phyloP scores from a whole-genome alignment of 1,140 invertebrate genomes.

The Bombus terrestris region DNA sequence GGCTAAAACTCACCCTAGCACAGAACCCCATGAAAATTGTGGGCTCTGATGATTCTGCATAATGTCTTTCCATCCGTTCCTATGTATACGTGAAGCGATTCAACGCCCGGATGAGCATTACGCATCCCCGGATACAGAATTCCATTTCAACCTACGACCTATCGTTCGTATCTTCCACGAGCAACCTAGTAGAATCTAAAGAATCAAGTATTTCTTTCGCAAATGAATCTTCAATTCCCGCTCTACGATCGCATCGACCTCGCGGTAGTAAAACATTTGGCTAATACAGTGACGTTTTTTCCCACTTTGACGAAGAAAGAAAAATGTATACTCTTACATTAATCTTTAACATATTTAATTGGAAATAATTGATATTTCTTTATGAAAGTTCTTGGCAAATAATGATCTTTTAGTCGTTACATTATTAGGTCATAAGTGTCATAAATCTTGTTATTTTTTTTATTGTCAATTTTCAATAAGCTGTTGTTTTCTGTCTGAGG shows the following conservation, averaged over 20 bases:
- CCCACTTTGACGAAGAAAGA: no score
- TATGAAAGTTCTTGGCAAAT: no score
- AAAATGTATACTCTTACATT: no score
- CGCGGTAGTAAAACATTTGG: no score
- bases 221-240: neutral
- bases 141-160: conserved; percentile 43
- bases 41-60: conserved; percentile 51
- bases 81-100: conserved; percentile 32
- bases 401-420: no score
- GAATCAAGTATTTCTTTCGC: neutral
- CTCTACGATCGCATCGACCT: neutral
- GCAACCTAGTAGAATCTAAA: neutral
- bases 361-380: no score
- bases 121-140: conserved; percentile 6
- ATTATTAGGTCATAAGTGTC: no score
- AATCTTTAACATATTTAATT: no score
- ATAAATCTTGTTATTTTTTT: no score
- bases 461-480: no score
- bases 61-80: conserved; percentile 31
- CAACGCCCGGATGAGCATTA: conserved; percentile 15
- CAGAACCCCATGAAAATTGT: conserved; percentile 32
- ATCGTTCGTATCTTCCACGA: neutral
- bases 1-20: conserved; percentile 15
- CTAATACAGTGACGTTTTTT: no score
- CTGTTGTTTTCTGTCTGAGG: no score